Evolutionary conservation across 2,113 vertebrate genomes (phyloP), one percentile per base, ranked within the genome.

Genomic region (Peromyscus polionotus): DNA sequence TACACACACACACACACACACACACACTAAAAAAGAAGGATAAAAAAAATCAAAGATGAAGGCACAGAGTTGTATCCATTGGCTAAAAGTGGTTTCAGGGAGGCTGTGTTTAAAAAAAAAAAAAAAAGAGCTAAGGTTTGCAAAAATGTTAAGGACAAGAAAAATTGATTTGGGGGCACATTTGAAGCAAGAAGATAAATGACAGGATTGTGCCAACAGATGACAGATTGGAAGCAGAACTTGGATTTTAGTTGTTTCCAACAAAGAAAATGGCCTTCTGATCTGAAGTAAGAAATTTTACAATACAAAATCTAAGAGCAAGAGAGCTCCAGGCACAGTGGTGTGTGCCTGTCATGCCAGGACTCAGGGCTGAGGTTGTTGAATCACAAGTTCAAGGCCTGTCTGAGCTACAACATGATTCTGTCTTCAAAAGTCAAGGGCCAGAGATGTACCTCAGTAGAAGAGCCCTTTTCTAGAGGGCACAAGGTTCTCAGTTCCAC

Each of bases 161-260:
- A 95, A 94, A 96, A 93, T 65, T 88, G 97, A 97, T 94, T 33
- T 90, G 77, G 92, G 97, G 92, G 68, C 83, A 93, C 57, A 51
- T 70, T 42, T 63, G 83, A 95, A 96, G 73, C 81, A 95, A 87
- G 92, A 83, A 96, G 95, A 95, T 87, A 86, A 94, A 98, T 79
- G 92, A 93, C 77, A 90, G 63, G 83, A 84, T 45, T 28, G 79
- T 95, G 93, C 95, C 97, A 95, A 75, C 73, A 87, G 77, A 94
- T 84, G 95, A 93, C 96, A 94, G 93, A 91, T 91, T 79, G 91
- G 95, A 95, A 95, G 87, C 59, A 93, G 93, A 94, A 89, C 73
- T 90, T 63, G 12, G 28, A 48, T 51, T 63, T 91, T 86, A 86
- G 72, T 91, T 94, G 89, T 72, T 87, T 91, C 89, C 61, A 89